Evolutionary conservation across 2,113 vertebrate genomes (phyloP).

Genomic region (Nanorana parkeri): DNA sequence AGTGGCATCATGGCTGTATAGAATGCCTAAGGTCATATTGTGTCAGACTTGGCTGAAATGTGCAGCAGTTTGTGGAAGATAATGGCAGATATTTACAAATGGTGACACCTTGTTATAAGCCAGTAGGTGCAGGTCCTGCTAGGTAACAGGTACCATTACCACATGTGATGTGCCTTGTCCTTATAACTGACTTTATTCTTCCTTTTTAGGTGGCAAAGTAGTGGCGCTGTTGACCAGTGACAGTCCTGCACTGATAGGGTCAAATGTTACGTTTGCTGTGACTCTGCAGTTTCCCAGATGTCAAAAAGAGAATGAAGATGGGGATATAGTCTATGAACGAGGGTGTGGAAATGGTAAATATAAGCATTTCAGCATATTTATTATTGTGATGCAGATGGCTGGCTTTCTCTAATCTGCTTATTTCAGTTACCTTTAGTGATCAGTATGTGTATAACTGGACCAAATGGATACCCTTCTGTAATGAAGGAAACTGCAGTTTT

Average conservation of each 20-base stretch:
- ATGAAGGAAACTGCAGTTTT: constrained; percentile 72
- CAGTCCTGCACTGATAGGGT: constrained; percentile 90
- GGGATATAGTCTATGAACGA: constrained; percentile 81
- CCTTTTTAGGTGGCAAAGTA: constrained; percentile 75
- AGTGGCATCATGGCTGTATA: no score
- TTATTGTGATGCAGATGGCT: no score
- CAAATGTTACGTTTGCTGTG: constrained; percentile 82
- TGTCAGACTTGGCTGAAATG: no score
- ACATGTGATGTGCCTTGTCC: no score
- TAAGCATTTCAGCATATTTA: neutral
- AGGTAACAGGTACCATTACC: no score
- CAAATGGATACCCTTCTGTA: constrained; percentile 79
- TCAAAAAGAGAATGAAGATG: constrained; percentile 81
- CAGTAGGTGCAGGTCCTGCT: no score
- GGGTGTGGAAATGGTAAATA: constrained; percentile 82
- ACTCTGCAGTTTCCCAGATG: constrained; percentile 85
- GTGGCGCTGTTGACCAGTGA: constrained; percentile 81
- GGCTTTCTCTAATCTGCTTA: constrained; percentile 24
- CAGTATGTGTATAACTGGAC: constrained; percentile 86
- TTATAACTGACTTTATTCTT: no score
- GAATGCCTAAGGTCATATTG: no score
- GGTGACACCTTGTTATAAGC: no score
- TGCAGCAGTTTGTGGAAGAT: no score
- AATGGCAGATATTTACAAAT: no score
- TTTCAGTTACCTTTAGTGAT: constrained; percentile 56